Evolutionary conservation across 2,888 invertebrate genomes (phyloP), one percentile per base, ranked within the genome.

Genomic region (Entomobrya multifasciata): DNA sequence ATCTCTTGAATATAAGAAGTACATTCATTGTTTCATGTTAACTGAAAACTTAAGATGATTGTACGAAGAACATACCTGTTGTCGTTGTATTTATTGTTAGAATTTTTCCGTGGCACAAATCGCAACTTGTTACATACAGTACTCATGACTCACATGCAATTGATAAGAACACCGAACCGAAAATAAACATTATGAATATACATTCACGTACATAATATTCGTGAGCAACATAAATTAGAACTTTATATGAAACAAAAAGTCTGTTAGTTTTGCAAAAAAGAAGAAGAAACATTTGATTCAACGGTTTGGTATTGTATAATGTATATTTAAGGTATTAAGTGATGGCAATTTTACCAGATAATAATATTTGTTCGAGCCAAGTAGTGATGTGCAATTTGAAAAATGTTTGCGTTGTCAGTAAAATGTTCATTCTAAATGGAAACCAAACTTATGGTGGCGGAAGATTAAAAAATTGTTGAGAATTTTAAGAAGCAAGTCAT

Each of bases 71-170:
- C 65, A 65, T 65, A 65, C 36, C 65, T 65, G 65, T 36, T 65
- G 36, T 65, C 65, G n/a, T n/a, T n/a, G 65, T 65, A 65, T 65
- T 65, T 65, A 65, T 65, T 65, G 36, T n/a, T 17, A 47, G n/a
- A 41, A 65, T 41, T 41, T 65, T 36, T 65, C 65, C 17, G 65
- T 65, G 65, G 65, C 65, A 65, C 41, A 65, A 36, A 65, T 36
- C 17, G 65, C 36, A 65, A 30, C 36, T 65, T 65, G 65, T 65
- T 65, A 65, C 36, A 65, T 15, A 60, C 8, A 10, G 10, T 55
- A n/a, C 8, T 17, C 25, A 41, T 41, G 20, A 30, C 27, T 8
- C 0, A 0, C n/a, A 30, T 20, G 10, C 13, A 57, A 1, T n/a
- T n/a, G 25, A 57, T 25, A 25, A 17, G 52, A 3, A 52, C n/a